Conservation (phyloP, 2,113 vertebrate species). For the Benitochromis conjunctus region DNA sequence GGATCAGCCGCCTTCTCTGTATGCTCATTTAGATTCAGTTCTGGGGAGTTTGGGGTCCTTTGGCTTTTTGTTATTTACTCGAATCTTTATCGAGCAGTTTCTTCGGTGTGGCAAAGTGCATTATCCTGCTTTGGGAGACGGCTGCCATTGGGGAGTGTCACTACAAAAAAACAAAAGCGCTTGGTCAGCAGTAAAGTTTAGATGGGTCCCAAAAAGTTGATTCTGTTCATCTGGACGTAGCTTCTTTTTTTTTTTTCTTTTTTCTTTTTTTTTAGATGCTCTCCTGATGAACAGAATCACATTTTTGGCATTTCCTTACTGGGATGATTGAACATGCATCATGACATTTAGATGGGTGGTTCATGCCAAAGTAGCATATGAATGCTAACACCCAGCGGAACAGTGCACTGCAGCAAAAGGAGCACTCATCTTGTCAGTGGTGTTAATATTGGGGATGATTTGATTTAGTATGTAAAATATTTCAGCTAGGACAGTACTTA, state of each 20-base stretch:
- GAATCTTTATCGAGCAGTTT: not conserved
- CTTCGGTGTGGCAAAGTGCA: not conserved
- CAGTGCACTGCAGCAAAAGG: not conserved
- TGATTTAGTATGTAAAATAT: not conserved
- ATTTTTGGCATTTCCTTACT: not conserved
- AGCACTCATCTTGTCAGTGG: not conserved
- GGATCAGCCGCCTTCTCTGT: fast-evolving
- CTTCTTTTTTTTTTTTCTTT: too few relatives aligned
- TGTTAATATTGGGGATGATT: not conserved
- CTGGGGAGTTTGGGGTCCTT: not conserved
- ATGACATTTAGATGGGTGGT: not conserved
- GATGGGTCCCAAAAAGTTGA: not conserved
- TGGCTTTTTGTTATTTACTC: not conserved
- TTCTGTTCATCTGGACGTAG: not conserved
- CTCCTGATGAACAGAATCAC: not conserved
- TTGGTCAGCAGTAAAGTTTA: not conserved
- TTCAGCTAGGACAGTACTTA: not conserved
- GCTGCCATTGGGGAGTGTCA: not conserved
- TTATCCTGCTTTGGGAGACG: not conserved
- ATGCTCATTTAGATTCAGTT: not conserved
- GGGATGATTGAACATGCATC: not conserved
- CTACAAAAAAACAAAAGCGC: not conserved
- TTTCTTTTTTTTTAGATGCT: not conserved
- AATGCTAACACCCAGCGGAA: not conserved
- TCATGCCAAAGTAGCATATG: not conserved